Evolutionary conservation across 2,797 vertebrate genomes (phyloP), one percentile per base, ranked within the genome.

Genomic region (Coregonus suidteri): DNA sequence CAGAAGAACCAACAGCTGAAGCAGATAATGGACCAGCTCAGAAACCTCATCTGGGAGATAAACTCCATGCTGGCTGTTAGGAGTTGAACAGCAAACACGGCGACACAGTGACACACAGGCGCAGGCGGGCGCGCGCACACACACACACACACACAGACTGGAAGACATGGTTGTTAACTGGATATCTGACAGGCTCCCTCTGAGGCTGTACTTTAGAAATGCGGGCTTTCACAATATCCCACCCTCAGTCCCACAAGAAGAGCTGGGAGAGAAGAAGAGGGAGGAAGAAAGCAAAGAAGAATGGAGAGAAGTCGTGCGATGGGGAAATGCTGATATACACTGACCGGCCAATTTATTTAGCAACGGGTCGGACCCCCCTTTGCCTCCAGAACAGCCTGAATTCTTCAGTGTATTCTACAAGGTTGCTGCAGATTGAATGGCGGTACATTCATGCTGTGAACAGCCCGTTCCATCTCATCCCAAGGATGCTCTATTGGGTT

Each of bases 1-100:
- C 97, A 96, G 95, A 99, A 99, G 94, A 99, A 99, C 87, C 98
- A 99, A 86, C 98, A 99, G 91, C 94, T 99, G 94, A 99, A 99
- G 92, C 97, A 98, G 93, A 97, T 99, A 87, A 99, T 99, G 97
- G 98, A 99, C 93, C 98, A 99, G 90, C 96, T 99, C 89, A 94
- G 98, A 87, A 99, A 97, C 91, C 97, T 99, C 89, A 98, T 99
- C 93, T 99, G 98, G 98, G 98, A 99, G 91, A 98, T 99, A 92
- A 99, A 99, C 92, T 96, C 98, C 84, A 99, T 99, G 98, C 92
- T 99, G 91, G 97, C 97, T 69, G 97, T 98, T 93, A 94, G 97
- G 89, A 99, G 96, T 94, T 99, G 93, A 98, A 74, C 69, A 4
- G 37, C 71, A 69, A 47, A 52, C 51, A 64, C 64, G 52, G 65